Evolutionary conservation across 2,797 vertebrate species (phyloP).

Genomic region (Amazona finschi): DNA sequence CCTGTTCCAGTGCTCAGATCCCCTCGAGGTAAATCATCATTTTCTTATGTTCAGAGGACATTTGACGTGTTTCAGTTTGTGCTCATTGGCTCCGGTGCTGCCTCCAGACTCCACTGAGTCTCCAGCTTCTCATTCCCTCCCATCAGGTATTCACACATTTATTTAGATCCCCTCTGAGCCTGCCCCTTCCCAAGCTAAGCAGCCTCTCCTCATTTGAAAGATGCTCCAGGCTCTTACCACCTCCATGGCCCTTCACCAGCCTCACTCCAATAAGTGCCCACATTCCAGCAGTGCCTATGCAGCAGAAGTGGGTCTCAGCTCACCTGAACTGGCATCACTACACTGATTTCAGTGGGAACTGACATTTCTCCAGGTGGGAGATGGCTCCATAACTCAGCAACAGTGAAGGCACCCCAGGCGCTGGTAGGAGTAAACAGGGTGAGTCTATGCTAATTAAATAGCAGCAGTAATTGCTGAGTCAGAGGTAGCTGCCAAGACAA

Average conservation of each 20-base stretch:
- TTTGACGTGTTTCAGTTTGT: neutral
- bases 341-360: neutral
- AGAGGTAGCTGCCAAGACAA: neutral
- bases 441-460: neutral
- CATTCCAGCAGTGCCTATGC: neutral
- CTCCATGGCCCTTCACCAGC: neutral
- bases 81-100: neutral
- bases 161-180: neutral
- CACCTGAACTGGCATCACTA: neutral
- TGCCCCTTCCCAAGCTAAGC: neutral
- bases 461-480: neutral
- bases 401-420: neutral
- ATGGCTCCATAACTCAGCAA: neutral
- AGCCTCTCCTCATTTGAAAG: neutral
- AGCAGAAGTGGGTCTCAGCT: neutral
- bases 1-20: neutral
- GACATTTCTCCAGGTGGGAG: neutral
- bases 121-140: neutral
- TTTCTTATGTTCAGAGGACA: neutral
- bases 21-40: neutral
- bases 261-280: neutral
- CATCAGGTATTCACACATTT: neutral
- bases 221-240: neutral
- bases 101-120: neutral
- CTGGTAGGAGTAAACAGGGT: neutral